Percentiles rank a stretch among this genome's conserved stretches.
These are phyloP conservation scores for Stichopus horrens DNA, from an alignment of 53 echinoderm and acorn worm species.

Conservation along the genomic window DNA sequence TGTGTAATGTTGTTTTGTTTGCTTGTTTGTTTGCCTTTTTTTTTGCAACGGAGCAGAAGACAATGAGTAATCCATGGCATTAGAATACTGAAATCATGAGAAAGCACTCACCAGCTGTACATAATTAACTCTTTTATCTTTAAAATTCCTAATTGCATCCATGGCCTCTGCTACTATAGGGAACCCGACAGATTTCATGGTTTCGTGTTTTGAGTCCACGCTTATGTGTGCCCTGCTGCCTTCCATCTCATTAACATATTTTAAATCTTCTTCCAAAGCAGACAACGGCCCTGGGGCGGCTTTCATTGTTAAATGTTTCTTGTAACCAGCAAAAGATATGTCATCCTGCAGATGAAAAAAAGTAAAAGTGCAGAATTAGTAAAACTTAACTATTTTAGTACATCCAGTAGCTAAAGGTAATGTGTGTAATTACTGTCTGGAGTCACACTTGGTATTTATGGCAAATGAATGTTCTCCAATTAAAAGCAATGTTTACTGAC, in stretches of 20 bases:
- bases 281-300: slow-evolving; percentile 81
- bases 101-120: slow-evolving; percentile 79
- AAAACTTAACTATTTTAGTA: no score
- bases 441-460: no score
- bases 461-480: neutral
- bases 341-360: slow-evolving; percentile 58
- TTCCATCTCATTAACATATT: slow-evolving; percentile 65
- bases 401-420: no score
- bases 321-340: slow-evolving; percentile 71
- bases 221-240: slow-evolving; percentile 63
- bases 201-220: slow-evolving; percentile 81
- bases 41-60: no score
- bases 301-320: slow-evolving; percentile 58
- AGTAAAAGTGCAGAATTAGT: neutral
- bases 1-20: no score
- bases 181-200: slow-evolving; percentile 77
- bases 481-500: neutral
- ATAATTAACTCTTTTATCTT: slow-evolving; percentile 52
- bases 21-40: no score
- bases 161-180: slow-evolving; percentile 65
- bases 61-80: no score
- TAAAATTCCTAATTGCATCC: slow-evolving; percentile 54
- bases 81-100: no score
- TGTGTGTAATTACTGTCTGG: no score
- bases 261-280: slow-evolving; percentile 63